Percentiles rank a stretch among this genome's conserved stretches.
Evolutionary conservation across 2,113 vertebrate genomes (phyloP).

Genomic region (Bos indicus): DNA sequence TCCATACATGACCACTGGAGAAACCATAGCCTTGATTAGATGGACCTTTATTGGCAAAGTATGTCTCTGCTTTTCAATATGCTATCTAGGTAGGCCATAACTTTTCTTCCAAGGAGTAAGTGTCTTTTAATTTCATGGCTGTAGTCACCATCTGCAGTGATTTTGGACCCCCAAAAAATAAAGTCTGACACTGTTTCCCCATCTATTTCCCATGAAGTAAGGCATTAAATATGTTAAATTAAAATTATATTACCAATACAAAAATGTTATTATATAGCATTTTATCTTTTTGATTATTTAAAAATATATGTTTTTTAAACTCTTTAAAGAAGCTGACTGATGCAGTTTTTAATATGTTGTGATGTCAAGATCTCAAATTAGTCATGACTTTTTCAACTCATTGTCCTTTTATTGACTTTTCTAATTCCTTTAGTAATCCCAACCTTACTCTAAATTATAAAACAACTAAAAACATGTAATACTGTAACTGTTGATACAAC

Average conservation of each 20-base stretch:
- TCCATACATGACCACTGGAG: too few species aligned
- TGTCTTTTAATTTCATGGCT: too few species aligned
- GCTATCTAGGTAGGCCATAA: too few species aligned
- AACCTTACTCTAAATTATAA: not conserved
- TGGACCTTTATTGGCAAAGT: too few species aligned
- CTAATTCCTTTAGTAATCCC: not conserved
- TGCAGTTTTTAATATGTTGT: not conserved
- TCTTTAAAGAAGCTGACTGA: not conserved
- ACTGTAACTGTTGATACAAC: not conserved
- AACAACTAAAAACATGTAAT: not conserved
- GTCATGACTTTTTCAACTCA: not conserved
- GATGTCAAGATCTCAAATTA: not conserved
- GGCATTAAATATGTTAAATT: not conserved
- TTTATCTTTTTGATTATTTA: not conserved
- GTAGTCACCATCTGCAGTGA: too few species aligned
- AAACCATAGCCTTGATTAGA: too few species aligned
- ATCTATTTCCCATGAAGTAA: not conserved
- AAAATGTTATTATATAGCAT: not conserved
- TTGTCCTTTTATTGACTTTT: not conserved
- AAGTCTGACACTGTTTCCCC: too few species aligned
- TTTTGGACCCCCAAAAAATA: too few species aligned
- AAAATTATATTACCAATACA: not conserved
- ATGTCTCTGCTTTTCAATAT: too few species aligned
- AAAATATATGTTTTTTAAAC: not conserved
- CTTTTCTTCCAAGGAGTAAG: too few species aligned